Evolutionary conservation across 2,113 vertebrate genomes (phyloP), one percentile per base, ranked within the genome.

Genomic region (Agapornis roseicollis): DNA sequence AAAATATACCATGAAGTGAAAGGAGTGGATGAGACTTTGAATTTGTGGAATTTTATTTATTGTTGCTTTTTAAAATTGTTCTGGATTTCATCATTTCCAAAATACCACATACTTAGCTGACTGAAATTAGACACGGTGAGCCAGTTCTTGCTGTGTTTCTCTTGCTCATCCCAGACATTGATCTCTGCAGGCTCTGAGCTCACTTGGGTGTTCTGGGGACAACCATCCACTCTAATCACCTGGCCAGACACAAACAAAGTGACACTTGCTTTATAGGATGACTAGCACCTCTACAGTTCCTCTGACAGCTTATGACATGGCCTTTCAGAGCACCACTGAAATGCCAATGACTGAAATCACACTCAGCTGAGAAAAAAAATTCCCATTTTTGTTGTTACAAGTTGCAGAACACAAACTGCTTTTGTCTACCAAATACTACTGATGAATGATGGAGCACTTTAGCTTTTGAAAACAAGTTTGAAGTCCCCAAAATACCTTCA

Each of bases 91-190:
- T 27, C 11, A 9, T 84, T 83, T 65, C 15, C 25, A 93, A 71
- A 83, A 47, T 24, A 13, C 42, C 82, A 97, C 99, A 91, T 99
- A 99, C 99, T 98, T 92, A 99, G 98, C 92, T 99, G 98, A 96
- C 93, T 98, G 94, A 98, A 98, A 95, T 98, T 98, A 94, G 98
- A 98, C 63, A 98, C 98, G 0, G 98, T 97, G 27, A 99, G 98
- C 98, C 98, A 98, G 65, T 97, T 98, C 72, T 97, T 98, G 85
- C 82, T 94, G 25, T 53, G 41, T 41, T 96, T 87, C 44, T 97
- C 93, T 89, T 97, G 93, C 70, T 94, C 96, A 78, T 89, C 56
- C 53, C 94, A 95, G 90, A 83, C 31, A 74, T 29, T 92, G 46
- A 87, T 94, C 80, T 98, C 98, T 87, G 93, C 79, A 6, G 95